Base-by-base conservation (phyloP, 1,140 invertebrate species). In the Drosophila pseudoananassae region DNA sequence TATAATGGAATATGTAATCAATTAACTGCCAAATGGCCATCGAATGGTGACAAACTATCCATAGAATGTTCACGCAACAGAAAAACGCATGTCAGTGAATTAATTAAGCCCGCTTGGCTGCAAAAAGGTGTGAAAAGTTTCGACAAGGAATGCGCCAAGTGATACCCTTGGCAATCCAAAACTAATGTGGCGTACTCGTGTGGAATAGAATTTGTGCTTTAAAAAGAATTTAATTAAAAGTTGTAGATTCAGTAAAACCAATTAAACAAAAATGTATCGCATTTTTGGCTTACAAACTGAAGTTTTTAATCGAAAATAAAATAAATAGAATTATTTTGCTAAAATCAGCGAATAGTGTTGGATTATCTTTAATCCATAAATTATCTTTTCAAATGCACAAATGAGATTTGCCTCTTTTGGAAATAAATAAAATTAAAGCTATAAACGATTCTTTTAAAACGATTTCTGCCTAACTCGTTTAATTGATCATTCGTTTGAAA, bases 1-100 rank as follows among this genome's bases (percentile, higher is more conserved):
- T 72, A 76, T 75, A 59, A 70, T 81, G 66, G 56, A 82, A 78
- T 72, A 76, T 75, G 50, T 31, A 75, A 76, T 75, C 54, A 76
- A 76, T 75, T 76, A 72, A 78, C 64, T 57, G 51, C 17, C 17
- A 56, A 79, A 56, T 47, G 43, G 40, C 53, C 63, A 43, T 53
- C 45, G 45, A 38, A 50, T 63, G 45, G 69, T 31, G 69, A 73
- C 40, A 73, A 73, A 73, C 68, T 60, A 71, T 72, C 38, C 29
- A 29, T 23, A 49, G 69, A 59, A 72, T 71, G 49, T 25, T 31
- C 63, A 66, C 58, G 25, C 45, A 20, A 14, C 64, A 47, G 51
- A 46, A 46, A 46, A 46, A 20, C 43, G 17, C 43, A 46, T 46
- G 17, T 9, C 40, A 43, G 17, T 10, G 43, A 17, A 46, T 69